Evolutionary conservation across 2,888 invertebrate genomes (phyloP).

Genomic region (Phlogophora meticulosa): DNA sequence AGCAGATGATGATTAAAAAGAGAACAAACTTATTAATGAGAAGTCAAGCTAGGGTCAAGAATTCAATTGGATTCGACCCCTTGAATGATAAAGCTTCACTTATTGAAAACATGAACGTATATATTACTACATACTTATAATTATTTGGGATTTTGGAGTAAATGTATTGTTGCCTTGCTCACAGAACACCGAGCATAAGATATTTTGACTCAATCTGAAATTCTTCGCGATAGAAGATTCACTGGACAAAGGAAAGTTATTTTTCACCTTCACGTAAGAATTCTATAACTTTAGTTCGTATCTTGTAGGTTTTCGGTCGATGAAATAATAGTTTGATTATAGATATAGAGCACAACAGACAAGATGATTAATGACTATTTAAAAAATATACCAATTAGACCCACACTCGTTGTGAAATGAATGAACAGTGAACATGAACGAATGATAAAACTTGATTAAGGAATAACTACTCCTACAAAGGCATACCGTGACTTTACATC

Average conservation of each 20-base stretch:
- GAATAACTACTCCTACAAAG: constrained; percentile 12
- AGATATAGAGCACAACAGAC: background rate
- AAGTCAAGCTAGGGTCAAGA: no score
- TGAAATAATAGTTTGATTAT: constrained; percentile 1
- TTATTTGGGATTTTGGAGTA: background rate
- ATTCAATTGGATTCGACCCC: no score
- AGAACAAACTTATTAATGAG: no score
- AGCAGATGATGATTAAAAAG: no score
- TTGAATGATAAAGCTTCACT: background rate
- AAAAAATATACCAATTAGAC: constrained; percentile 10
- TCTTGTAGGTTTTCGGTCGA: background rate
- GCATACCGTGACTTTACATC: constrained; percentile 10
- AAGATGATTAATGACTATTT: background rate
- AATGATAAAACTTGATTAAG: constrained; percentile 28
- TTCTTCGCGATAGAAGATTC: constrained; percentile 14
- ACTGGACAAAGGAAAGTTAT: constrained; percentile 46
- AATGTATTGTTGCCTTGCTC: constrained; percentile 18
- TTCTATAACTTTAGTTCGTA: constrained; percentile 40
- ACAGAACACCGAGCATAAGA: constrained; percentile 23
- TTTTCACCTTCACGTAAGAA: constrained; percentile 39
- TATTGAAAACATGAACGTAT: background rate
- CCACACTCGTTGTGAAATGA: background rate
- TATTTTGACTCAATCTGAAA: constrained; percentile 41
- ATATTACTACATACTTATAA: background rate
- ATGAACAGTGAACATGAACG: background rate